phyloP scores from a whole-genome alignment of 2,113 vertebrate genomes.

The Phylloscopus whistleri region DNA sequence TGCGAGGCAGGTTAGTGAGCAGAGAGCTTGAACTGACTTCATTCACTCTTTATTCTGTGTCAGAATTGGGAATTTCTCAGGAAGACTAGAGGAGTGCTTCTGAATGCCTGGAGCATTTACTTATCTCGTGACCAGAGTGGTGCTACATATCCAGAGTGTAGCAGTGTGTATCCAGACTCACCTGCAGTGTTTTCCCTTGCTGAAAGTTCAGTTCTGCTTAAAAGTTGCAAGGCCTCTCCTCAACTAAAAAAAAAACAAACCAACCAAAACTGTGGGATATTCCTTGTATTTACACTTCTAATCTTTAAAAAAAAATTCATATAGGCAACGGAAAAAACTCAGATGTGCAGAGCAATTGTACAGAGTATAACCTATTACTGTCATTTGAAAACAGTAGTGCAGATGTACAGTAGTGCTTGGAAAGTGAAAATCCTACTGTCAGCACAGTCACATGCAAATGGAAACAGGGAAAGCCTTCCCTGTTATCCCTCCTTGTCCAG shows the following conservation, averaged over 20 bases:
- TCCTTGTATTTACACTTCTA: background rate
- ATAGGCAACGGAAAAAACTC: background rate
- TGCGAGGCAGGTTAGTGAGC: background rate
- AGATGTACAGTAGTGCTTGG: background rate
- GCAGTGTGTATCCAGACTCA: no score
- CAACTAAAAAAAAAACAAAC: background rate
- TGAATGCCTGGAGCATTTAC: background rate
- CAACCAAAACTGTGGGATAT: background rate
- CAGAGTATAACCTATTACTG: background rate
- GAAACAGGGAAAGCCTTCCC: background rate
- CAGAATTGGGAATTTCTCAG: background rate
- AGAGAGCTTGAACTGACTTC: background rate
- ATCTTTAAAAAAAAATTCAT: background rate
- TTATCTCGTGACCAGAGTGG: rapidly evolving
- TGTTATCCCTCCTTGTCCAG: background rate
- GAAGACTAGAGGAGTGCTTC: background rate
- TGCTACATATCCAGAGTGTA: background rate
- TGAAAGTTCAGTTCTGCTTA: background rate
- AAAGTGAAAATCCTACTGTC: background rate
- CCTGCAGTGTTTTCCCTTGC: background rate
- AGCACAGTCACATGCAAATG: background rate
- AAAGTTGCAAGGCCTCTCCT: background rate
- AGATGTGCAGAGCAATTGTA: background rate
- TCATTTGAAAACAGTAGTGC: background rate
- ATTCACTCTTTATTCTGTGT: background rate